Base-by-base conservation (phyloP, 2,113 vertebrate genomes). In the Rallus limicola region DNA sequence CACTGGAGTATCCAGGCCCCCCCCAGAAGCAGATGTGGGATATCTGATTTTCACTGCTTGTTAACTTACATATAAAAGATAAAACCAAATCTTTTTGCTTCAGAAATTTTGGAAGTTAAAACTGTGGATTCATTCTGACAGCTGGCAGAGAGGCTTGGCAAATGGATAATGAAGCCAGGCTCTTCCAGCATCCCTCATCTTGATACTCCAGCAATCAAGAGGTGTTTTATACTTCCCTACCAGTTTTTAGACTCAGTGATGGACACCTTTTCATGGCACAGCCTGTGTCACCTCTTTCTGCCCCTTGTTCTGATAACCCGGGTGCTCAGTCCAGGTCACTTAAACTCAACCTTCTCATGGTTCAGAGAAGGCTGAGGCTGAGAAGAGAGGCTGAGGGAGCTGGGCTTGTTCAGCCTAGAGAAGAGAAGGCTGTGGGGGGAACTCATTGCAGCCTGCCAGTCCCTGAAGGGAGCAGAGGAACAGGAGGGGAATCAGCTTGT, bases 41-140 rank as follows among this genome's bases (percentile, higher is more conserved):
- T 36, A 34, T 70, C 63, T 67, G 92, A 94, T 93, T 88, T 94
- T 90, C 79, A 93, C 92, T 81, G 91, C 91, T 93, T 92, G 86
- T 95, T 95, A 79, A 90, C 88, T 93, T 48, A 19, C 1, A 28
- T 40, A 86, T 36, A 42, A 25, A 82, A 94, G 79, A 56, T 50
- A 81, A 95, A 95, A 91, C 70, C 21, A 14, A 68, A 44, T 76
- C 55, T 74, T 70, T 38, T 78, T 86, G 64, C 82, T 90, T 74
- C 36, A 59, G 68, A 93, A 92, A 34, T 90, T 90, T 42, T 58
- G n/a, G 91, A 92, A 76, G 52, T 44, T 33, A 5, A 75, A 75
- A 82, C 46, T 2, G 0, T 40, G 55, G 40, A 16, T 94, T 92
- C 33, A 3, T 59, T 67, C 48, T 78, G 95, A 63, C 95, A 92